Percentiles rank a stretch among this genome's conserved stretches.
phyloP scores from a whole-genome alignment of 1,140 invertebrate genomes.

The Drosophila dunni region DNA sequence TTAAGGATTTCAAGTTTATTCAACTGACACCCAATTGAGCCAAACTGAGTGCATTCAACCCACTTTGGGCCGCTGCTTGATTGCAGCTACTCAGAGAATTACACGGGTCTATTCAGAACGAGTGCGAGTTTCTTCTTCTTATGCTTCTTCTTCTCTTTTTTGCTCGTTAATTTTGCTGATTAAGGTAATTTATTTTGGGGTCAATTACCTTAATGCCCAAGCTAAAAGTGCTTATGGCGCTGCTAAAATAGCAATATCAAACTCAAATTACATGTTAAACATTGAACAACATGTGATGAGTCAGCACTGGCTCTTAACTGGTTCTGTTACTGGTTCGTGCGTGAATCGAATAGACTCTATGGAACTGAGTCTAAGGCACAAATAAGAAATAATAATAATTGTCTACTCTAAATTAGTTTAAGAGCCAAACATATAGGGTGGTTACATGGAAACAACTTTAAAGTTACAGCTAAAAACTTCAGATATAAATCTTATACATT shows the following conservation, averaged over 20 bases:
- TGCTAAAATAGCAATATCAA: background rate
- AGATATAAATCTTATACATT: no score
- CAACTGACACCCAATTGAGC: slow-evolving; percentile 22
- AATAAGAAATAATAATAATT: no score
- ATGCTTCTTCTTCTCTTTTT: background rate
- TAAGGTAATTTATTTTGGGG: slow-evolving; percentile 33
- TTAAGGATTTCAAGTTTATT: slow-evolving; percentile 25
- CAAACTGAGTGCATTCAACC: slow-evolving; percentile 43
- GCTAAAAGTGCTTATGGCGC: slow-evolving; percentile 10
- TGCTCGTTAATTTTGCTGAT: slow-evolving; percentile 27
- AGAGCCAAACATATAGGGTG: no score
- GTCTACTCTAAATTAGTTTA: no score
- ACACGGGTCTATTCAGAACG: background rate
- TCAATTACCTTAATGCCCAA: slow-evolving; percentile 28
- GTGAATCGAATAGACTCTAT: no score
- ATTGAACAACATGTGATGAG: background rate
- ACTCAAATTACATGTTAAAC: background rate
- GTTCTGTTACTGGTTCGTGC: background rate
- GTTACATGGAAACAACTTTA: no score
- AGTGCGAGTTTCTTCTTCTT: no score
- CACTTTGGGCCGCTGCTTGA: background rate
- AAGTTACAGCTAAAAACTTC: no score
- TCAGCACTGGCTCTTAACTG: background rate
- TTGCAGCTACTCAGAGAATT: slow-evolving; percentile 13
- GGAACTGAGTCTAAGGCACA: no score